A percentile compares a stretch with the other conserved stretches of the same genome.
Evolutionary conservation across 2,797 vertebrate species (phyloP).

Genomic region (Cossypha dichroa): DNA sequence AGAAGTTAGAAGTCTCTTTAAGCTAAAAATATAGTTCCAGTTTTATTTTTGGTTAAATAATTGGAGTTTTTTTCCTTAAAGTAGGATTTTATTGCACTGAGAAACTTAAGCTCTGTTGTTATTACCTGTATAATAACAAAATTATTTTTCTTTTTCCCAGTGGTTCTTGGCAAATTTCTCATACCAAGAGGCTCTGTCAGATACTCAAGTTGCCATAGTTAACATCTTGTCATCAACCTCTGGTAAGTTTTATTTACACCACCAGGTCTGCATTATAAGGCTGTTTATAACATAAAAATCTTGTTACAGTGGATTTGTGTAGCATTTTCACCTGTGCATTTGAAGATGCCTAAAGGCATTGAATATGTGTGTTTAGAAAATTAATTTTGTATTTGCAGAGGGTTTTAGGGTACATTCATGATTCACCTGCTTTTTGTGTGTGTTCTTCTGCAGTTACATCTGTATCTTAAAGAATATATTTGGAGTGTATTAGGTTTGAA

Average conservation of each 20-base stretch:
- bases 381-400: neutral
- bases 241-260: slow-evolving; percentile 78
- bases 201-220: slow-evolving; percentile 93
- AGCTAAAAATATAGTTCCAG: neutral
- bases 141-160: slow-evolving; percentile 73
- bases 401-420: neutral
- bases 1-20: neutral
- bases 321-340: neutral
- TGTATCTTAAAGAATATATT: neutral
- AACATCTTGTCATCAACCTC: slow-evolving; percentile 96
- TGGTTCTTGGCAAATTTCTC: slow-evolving; percentile 98
- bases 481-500: neutral
- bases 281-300: neutral
- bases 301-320: neutral
- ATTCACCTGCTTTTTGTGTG: neutral
- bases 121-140: neutral
- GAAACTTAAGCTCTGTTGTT: neutral
- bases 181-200: slow-evolving; percentile 94
- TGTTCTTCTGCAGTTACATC: neutral
- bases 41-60: neutral
- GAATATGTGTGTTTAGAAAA: neutral
- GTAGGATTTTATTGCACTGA: neutral
- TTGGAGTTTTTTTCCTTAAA: neutral
- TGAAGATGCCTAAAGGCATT: neutral
- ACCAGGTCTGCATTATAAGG: neutral